phyloP scores from a whole-genome alignment of 2,113 vertebrate genomes.

The Noctilio leporinus region DNA sequence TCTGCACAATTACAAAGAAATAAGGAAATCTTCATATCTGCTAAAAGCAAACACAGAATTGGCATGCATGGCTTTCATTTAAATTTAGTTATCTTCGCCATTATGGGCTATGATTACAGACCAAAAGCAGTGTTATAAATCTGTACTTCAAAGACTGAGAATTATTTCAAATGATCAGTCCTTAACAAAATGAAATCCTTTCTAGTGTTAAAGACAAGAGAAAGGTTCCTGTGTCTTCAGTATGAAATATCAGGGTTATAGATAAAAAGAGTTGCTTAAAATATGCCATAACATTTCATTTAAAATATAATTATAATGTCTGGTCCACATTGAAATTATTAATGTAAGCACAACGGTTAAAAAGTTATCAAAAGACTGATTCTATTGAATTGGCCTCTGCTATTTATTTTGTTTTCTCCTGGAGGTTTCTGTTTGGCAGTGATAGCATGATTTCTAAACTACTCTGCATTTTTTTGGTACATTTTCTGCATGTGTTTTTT shows the following conservation, averaged over 20 bases:
- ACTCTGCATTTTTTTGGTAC: conserved; percentile 71
- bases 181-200: conserved; percentile 70
- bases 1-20: conserved; percentile 60
- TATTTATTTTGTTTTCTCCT: conserved; percentile 50
- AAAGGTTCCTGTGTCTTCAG: conserved; percentile 71
- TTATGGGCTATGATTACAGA: conserved; percentile 53
- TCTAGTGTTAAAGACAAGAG: conserved; percentile 65
- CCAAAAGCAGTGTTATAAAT: conserved; percentile 69
- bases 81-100: conserved; percentile 44
- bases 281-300: conserved; percentile 71
- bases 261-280: conserved; percentile 77
- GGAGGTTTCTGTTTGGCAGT: conserved; percentile 76
- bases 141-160: conserved; percentile 55
- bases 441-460: conserved; percentile 73
- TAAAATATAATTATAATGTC: conserved; percentile 75
- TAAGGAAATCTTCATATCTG: conserved; percentile 47
- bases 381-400: conserved; percentile 71
- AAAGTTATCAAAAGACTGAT: conserved; percentile 82
- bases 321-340: conserved; percentile 75
- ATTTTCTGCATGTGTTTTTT: conserved; percentile 79
- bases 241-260: conserved; percentile 67
- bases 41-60: conserved; percentile 53
- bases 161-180: conserved; percentile 65
- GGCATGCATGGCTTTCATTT: conserved; percentile 64
- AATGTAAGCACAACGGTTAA: conserved; percentile 72